A percentile compares a stretch with the other conserved stretches of the same genome.
phyloP scores from a whole-genome alignment of 2,888 invertebrate species.

The Cabera pusaria region DNA sequence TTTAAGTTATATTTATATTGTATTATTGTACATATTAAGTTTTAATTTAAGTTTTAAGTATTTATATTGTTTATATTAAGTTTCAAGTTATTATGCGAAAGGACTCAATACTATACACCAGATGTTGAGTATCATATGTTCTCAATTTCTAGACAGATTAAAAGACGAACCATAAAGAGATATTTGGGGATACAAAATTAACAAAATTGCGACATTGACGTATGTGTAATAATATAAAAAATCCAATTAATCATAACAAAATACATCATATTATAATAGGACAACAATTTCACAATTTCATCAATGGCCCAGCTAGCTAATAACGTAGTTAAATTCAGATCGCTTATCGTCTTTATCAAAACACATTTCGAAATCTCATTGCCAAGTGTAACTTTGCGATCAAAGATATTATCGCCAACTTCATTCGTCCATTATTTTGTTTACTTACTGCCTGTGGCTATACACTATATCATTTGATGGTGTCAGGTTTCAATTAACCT shows the following conservation, averaged over 20 bases:
- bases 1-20: too few relatives aligned
- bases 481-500: conserved; percentile 14
- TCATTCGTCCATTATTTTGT: conserved; percentile 6
- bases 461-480: conserved; percentile 6
- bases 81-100: too few relatives aligned
- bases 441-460: conserved; percentile 7
- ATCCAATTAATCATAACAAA: conserved; percentile 17
- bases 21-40: too few relatives aligned
- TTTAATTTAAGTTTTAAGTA: too few relatives aligned
- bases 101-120: too few relatives aligned
- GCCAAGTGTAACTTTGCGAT: conserved; percentile 39
- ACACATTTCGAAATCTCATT: conserved; percentile 42
- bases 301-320: conserved; percentile 8
- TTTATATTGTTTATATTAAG: too few relatives aligned
- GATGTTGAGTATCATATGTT: too few relatives aligned
- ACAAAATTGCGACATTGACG: too few relatives aligned
- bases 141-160: too few relatives aligned
- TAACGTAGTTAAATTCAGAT: conserved; percentile 31
- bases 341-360: conserved; percentile 36
- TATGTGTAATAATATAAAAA: too few relatives aligned
- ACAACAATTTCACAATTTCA: conserved; percentile 18
- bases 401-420: conserved; percentile 8
- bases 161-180: too few relatives aligned
- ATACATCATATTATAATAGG: conserved; percentile 6
- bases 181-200: too few relatives aligned